Conservation (phyloP, 2,113 vertebrate species). For the Cnemophilus loriae region DNA sequence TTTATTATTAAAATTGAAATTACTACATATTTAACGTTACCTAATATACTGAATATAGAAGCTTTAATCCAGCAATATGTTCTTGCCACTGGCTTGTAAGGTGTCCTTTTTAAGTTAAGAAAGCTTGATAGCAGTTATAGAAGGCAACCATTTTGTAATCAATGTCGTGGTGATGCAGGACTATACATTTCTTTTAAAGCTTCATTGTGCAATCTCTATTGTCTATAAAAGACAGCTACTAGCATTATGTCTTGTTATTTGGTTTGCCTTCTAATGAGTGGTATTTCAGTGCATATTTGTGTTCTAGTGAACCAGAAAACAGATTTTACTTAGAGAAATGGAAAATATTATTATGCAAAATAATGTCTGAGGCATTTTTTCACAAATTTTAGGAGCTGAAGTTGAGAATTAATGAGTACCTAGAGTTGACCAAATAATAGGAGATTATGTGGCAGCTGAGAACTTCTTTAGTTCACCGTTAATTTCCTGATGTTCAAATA, state of each 20-base stretch:
- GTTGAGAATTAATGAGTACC: not conserved
- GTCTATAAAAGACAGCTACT: not conserved
- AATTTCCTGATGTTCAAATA: not conserved
- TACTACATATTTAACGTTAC: not conserved
- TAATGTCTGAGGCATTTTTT: not conserved
- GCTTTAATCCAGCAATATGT: not conserved
- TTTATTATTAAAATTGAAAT: not conserved
- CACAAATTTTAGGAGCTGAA: not conserved
- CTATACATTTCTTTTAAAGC: not conserved
- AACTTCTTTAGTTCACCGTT: not conserved
- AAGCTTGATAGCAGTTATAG: not conserved
- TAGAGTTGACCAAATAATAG: not conserved
- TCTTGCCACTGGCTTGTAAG: not conserved
- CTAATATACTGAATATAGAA: not conserved
- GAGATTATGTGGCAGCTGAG: not conserved
- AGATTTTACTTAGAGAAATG: not conserved
- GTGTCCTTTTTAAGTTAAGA: not conserved
- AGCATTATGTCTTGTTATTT: not conserved
- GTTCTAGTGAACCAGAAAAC: not conserved
- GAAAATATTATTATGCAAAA: not conserved
- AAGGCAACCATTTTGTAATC: not conserved
- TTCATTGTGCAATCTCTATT: not conserved
- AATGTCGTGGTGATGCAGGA: rapidly evolving
- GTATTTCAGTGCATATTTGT: not conserved
- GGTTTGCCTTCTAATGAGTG: not conserved